phyloP scores from a whole-genome alignment of 2,113 vertebrate species.

The Hippocampus barbouri region DNA sequence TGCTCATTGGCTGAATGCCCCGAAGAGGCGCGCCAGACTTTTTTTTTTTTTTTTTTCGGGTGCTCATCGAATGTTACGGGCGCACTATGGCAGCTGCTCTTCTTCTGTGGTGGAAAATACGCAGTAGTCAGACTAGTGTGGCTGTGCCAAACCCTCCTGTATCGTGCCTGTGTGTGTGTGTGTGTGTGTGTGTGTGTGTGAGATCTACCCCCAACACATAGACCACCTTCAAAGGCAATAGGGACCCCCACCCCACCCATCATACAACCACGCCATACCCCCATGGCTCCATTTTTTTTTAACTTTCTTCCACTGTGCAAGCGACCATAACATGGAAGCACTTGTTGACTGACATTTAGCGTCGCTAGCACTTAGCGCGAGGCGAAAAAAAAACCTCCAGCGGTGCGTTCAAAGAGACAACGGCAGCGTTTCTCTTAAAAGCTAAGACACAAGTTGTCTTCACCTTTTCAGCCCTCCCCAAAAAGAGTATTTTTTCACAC shows the following conservation, averaged over 20 bases:
- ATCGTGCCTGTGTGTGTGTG: slow-evolving; percentile 61
- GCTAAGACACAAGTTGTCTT: slow-evolving; percentile 96
- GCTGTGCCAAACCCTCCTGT: slow-evolving; percentile 69
- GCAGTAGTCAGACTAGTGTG: slow-evolving; percentile 73
- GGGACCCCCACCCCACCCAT: slow-evolving; percentile 19
- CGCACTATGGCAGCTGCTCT: slow-evolving; percentile 63
- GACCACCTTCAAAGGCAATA: slow-evolving; percentile 55
- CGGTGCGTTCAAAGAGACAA: not conserved
- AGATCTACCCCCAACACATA: slow-evolving; percentile 2
- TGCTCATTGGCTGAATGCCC: slow-evolving; percentile 76
- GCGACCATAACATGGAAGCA: slow-evolving; percentile 41
- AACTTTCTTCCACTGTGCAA: not conserved
- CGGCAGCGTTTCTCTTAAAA: slow-evolving; percentile 28
- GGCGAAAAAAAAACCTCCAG: not conserved
- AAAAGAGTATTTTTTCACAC: slow-evolving; percentile 13
- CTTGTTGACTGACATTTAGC: slow-evolving; percentile 40
- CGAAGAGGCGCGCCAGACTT: slow-evolving; percentile 12
- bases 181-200: not conserved
- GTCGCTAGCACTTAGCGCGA: not conserved
- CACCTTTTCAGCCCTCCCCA: not conserved
- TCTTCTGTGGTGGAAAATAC: slow-evolving; percentile 70
- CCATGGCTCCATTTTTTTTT: not conserved
- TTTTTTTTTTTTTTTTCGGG: slow-evolving; percentile 29
- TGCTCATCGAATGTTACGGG: slow-evolving; percentile 64
- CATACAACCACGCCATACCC: not conserved